Evolutionary conservation across 2,888 invertebrate species (phyloP).

Genomic region (Anaspis maculata): DNA sequence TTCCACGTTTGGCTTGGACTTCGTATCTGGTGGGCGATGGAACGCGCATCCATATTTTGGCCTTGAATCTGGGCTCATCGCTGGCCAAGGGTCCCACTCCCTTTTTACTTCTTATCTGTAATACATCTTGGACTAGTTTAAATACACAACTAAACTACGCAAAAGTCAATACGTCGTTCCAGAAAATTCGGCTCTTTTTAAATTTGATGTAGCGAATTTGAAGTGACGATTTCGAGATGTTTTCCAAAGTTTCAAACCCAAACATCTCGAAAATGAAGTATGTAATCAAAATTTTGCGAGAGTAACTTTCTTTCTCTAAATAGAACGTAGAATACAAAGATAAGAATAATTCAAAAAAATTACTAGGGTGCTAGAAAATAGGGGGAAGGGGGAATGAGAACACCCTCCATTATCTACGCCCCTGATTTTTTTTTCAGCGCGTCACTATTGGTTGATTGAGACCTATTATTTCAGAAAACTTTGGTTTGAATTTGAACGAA

Average conservation of each 20-base stretch:
- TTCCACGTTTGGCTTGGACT: not conserved
- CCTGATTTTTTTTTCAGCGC: no score
- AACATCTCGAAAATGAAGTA: no score
- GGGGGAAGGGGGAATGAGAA: not conserved
- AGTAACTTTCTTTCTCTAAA: not conserved
- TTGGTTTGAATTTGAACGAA: no score
- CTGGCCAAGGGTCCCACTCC: constrained; percentile 31
- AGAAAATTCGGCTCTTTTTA: no score
- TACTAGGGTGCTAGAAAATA: not conserved
- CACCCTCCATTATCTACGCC: no score
- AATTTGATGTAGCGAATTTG: no score
- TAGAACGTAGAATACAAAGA: not conserved
- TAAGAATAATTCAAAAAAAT: not conserved
- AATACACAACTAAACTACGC: not conserved
- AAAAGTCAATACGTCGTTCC: no score
- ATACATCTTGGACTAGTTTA: constrained; percentile 4
- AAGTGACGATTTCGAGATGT: no score
- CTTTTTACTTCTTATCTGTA: constrained; percentile 28
- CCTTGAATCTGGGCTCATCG: constrained; percentile 27
- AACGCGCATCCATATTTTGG: constrained; percentile 21
- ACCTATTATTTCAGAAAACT: no score
- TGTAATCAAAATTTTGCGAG: no score
- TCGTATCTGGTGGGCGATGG: constrained; percentile 36
- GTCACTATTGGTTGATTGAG: no score
- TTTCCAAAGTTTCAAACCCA: no score